Evolutionary conservation across 1,140 invertebrate genomes (phyloP).

Genomic region (Ceratina japonica): DNA sequence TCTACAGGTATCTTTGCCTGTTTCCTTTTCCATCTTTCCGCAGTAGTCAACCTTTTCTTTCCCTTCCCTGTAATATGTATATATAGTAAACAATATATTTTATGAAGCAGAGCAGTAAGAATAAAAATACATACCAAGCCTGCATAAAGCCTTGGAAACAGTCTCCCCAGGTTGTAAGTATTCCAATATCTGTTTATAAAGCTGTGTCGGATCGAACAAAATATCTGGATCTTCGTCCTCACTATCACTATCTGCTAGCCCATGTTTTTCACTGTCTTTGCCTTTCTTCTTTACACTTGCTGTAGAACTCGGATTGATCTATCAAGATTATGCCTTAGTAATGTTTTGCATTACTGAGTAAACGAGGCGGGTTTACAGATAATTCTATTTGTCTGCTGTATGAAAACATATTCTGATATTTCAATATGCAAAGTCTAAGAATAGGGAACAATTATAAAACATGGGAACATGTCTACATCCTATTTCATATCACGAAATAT

Average conservation of each 20-base stretch:
- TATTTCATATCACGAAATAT: conserved; percentile 2
- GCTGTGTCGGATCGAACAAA: conserved; percentile 83
- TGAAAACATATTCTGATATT: conserved; percentile 44
- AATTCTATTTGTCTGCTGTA: conserved; percentile 45
- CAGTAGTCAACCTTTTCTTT: conserved; percentile 85
- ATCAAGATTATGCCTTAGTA: conserved; percentile 41
- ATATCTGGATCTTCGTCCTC: conserved; percentile 80
- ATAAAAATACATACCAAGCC: conserved; percentile 83
- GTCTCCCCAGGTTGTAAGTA: conserved; percentile 92
- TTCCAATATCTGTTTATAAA: conserved; percentile 89
- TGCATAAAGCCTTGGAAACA: conserved; percentile 89
- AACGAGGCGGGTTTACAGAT: conserved; percentile 42
- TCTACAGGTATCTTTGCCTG: conserved; percentile 81
- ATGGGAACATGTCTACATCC: not conserved
- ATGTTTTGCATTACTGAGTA: conserved; percentile 43
- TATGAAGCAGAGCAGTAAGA: not conserved
- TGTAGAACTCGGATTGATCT: conserved; percentile 78
- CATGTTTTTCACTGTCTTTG: conserved; percentile 66
- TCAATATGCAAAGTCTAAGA: conserved; percentile 36
- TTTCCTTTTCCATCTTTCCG: conserved; percentile 88
- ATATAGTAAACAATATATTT: not conserved
- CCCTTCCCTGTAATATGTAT: conserved; percentile 80
- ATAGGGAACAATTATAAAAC: conserved; percentile 12
- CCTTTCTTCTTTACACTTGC: conserved; percentile 73
- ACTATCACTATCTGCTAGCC: conserved; percentile 81